Percentiles rank a stretch among this genome's conserved stretches.
Conservation (phyloP, 30 jellyfish, hydroid and myxozoan genomes). For the Clytia hemisphaerica region DNA sequence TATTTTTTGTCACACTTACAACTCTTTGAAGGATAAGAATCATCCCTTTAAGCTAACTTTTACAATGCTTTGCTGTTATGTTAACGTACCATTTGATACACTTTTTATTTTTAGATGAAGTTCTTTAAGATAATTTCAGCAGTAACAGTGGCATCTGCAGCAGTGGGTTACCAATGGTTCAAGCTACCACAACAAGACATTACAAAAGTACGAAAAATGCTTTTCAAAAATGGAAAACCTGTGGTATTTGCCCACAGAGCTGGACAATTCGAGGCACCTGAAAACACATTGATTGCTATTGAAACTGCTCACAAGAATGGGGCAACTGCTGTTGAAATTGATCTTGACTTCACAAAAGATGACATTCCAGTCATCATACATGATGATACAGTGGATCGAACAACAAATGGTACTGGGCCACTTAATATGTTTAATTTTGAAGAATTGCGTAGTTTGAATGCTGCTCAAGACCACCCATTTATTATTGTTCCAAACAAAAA, state of each 20-base stretch:
- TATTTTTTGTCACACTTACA: too few relatives aligned
- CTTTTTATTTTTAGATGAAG: background rate
- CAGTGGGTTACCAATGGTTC: constrained; percentile 29
- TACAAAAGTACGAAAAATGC: background rate
- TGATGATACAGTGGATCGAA: constrained; percentile 81
- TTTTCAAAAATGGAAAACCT: constrained; percentile 36
- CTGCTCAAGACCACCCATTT: constrained; percentile 37
- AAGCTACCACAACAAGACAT: constrained; percentile 48
- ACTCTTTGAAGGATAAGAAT: too few relatives aligned
- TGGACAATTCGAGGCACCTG: constrained; percentile 93
- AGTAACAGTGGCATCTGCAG: constrained; percentile 13
- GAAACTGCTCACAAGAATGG: constrained; percentile 73
- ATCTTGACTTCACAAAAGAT: constrained; percentile 72
- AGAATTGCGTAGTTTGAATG: constrained; percentile 61
- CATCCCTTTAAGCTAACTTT: too few relatives aligned
- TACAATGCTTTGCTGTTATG: too few relatives aligned
- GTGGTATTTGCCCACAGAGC: constrained; percentile 78
- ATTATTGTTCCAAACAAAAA: constrained; percentile 13
- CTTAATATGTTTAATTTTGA: constrained; percentile 26
- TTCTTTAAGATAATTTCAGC: background rate
- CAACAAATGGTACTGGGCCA: constrained; percentile 69
- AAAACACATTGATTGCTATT: constrained; percentile 66
- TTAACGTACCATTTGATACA: too few relatives aligned
- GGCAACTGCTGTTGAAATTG: constrained; percentile 86
- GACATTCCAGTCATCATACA: constrained; percentile 52